Evolutionary conservation across 2,113 vertebrate species (phyloP), one percentile per base, ranked within the genome.

Genomic region (Thamnaconus septentrionalis): DNA sequence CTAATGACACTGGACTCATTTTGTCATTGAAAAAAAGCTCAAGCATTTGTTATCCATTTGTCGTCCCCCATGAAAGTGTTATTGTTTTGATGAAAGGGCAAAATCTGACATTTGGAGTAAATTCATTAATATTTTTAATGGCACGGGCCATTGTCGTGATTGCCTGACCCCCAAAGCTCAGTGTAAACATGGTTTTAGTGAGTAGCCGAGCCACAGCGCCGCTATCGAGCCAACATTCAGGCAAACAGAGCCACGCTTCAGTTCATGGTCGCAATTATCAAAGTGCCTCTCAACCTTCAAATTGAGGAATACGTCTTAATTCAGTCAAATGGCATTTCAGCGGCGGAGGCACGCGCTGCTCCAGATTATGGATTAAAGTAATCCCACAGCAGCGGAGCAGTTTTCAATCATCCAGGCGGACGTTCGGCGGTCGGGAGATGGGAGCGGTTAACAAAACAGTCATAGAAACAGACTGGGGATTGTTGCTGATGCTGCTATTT

Each of bases 331-430:
- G 71, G 69, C 54, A 81, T 85, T 80, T 60, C 53, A 64, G 59
- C 71, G 72, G 69, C 66, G 71, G 66, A 62, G 54, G 56, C 59
- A 58, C n/a, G 58, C 73, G 41, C 65, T 7, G 31, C 72, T 63
- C 64, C 76, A 88, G 87, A 89, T 89, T 89, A 90, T 81, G 77
- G 86, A 90, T 91, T 90, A 87, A 61, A 73, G 70, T 90, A 91
- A 91, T 86, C 85, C 78, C 71, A 56, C 6, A 48, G 62, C 64
- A 56, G 59, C 73, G 62, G 59, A 59, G 53, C 44, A 63, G 47
- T 58, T 71, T 76, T 41, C 56, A 72, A 76, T 76, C 72, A 79
- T 82, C 73, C 63, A 79, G 73, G 76, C 52, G 69, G 55, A 64
- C 41, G 54, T 80, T 63, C 57, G 58, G 18, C 66, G 41, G n/a